Base-by-base conservation (phyloP, 1,140 invertebrate genomes). In the Plectrocnemia conspersa region DNA sequence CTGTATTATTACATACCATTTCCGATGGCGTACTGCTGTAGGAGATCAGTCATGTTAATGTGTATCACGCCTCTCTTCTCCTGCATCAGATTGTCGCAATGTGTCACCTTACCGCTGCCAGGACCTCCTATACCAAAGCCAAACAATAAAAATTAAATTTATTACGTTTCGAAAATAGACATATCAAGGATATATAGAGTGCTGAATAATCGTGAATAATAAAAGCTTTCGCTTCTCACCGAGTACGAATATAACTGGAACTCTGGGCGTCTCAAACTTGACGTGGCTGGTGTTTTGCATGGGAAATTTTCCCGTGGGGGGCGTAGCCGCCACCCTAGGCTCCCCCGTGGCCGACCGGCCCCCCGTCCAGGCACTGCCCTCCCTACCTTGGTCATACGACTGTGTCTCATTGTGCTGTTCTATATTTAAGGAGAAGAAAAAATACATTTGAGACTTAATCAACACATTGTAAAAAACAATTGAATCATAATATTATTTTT, bases 71-170 rank as follows among this genome's bases (percentile, higher is more conserved):
- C 88, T 41, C 83, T 82, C 60, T 86, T 83, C 70, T 92, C 88
- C 74, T 89, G 84, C 77, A 88, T 88, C 48, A 91, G 74, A 64
- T 85, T 89, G 68, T 93, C 89, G 71, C 89, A 91, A 73, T 93
- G 89, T 64, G 89, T 92, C 79, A 92, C 89, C 82, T 93, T 93
- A 33, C 90, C 90, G 66, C 88, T 91, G 61, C 90, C 90, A 41
- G 90, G 90, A 52, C 90, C 90, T 62, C 89, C 86, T 89, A 65
- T 11, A 53, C n/a, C n/a, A n/a, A n/a, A n/a, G n/a, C n/a, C n/a
- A n/a, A n/a, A n/a, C n/a, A n/a, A n/a, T n/a, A n/a, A n/a, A n/a
- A n/a, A n/a, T n/a, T n/a, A n/a, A n/a, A n/a, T n/a, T n/a, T n/a
- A n/a, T n/a, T n/a, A n/a, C n/a, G n/a, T n/a, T n/a, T n/a, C n/a